phyloP scores from a whole-genome alignment of 2,113 vertebrate species.

The Caretta caretta region DNA sequence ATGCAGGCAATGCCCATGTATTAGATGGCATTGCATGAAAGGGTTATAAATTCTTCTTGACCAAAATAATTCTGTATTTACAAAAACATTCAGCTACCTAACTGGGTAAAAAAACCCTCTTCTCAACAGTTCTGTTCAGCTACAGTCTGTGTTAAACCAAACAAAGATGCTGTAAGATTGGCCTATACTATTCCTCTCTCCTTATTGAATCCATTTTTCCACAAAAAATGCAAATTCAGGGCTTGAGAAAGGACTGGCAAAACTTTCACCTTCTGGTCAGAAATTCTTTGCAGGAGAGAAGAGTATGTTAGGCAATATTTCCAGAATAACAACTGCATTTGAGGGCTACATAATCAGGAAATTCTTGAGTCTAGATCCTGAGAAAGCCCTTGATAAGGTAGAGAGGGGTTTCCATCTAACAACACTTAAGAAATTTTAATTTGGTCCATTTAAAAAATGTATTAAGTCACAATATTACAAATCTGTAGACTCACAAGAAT shows the following conservation, averaged over 20 bases:
- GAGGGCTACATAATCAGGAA: not conserved
- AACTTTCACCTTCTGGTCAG: not conserved
- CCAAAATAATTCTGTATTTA: not conserved
- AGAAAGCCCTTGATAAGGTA: not conserved
- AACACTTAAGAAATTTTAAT: not conserved
- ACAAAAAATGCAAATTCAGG: not conserved
- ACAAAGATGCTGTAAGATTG: not conserved
- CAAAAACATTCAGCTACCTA: not conserved
- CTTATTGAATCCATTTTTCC: not conserved
- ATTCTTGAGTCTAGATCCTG: fast-evolving
- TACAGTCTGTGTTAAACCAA: not conserved
- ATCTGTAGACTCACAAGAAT: not conserved
- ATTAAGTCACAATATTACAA: not conserved
- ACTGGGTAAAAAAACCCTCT: not conserved
- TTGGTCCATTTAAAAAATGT: not conserved
- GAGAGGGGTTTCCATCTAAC: not conserved
- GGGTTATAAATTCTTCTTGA: constrained; percentile 15
- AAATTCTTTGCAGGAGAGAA: not conserved
- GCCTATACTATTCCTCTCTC: not conserved
- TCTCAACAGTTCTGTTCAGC: not conserved
- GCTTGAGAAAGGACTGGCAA: not conserved
- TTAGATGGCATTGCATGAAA: not conserved
- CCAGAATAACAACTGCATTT: not conserved
- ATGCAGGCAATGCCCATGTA: not conserved
- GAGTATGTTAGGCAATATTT: not conserved